Evolutionary conservation across 2,888 invertebrate species (phyloP).

Genomic region (Tenthredo distinguenda): DNA sequence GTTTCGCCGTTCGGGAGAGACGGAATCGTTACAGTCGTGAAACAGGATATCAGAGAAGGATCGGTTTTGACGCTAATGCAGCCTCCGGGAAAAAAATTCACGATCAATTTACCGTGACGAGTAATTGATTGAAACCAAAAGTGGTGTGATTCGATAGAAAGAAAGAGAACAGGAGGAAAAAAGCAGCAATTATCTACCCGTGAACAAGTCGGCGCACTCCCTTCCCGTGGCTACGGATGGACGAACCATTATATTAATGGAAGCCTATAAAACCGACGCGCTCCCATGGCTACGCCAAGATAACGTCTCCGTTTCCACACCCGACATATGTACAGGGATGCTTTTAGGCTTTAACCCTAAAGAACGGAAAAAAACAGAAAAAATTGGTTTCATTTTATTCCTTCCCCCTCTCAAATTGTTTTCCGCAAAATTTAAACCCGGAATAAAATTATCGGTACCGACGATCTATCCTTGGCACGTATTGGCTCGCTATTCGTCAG

Average conservation of each 20-base stretch:
- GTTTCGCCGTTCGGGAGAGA: not conserved
- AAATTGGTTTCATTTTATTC: not conserved
- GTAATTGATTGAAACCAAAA: constrained; percentile 21
- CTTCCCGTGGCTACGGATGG: constrained; percentile 37
- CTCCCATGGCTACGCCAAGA: constrained; percentile 34
- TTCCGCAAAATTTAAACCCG: not conserved
- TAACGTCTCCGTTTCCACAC: constrained; percentile 29
- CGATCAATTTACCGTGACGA: not conserved
- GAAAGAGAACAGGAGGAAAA: not conserved
- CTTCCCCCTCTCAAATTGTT: not conserved
- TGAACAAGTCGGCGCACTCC: constrained; percentile 32
- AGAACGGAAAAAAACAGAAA: not conserved
- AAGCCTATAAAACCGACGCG: constrained; percentile 33
- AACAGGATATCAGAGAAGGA: not conserved
- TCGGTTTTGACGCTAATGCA: not conserved
- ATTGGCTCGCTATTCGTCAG: not conserved
- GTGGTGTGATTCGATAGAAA: not conserved
- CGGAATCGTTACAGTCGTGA: not conserved
- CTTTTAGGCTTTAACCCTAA: constrained; percentile 6
- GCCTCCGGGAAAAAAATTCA: not conserved
- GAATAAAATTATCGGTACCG: not conserved
- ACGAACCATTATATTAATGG: constrained; percentile 39
- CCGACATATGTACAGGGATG: not conserved
- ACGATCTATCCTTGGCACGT: constrained; percentile 17
- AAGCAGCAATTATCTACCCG: constrained; percentile 43